Evolutionary conservation across 1,140 invertebrate species (phyloP).

Genomic region (Sarcophaga peregrina): DNA sequence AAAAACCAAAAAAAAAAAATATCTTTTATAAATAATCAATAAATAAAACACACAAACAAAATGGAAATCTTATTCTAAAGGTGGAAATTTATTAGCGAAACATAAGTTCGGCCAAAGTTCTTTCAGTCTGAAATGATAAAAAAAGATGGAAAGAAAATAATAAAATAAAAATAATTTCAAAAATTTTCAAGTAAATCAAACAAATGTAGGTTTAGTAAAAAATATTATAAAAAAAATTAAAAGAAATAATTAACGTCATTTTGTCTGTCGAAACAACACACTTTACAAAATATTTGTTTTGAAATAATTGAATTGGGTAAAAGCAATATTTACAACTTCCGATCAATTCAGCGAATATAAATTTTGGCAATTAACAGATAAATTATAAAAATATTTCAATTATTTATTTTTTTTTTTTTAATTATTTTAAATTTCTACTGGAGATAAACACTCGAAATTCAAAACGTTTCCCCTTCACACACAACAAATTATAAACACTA

Average conservation of each 20-base stretch:
- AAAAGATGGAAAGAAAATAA: constrained; percentile 52
- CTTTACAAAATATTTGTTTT: background rate
- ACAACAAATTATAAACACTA: no score
- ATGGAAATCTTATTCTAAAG: background rate
- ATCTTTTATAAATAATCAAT: background rate
- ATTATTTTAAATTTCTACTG: no score
- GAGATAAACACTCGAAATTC: no score
- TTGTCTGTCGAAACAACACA: constrained; percentile 4
- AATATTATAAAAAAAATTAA: constrained; percentile 18
- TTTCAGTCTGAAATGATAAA: constrained; percentile 66
- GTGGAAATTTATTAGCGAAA: constrained; percentile 52
- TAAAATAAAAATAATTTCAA: constrained; percentile 31
- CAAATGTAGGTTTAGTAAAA: background rate
- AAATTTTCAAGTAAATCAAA: constrained; percentile 26
- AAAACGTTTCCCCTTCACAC: no score
- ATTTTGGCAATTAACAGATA: no score
- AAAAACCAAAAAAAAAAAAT: background rate
- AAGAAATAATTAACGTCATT: constrained; percentile 43
- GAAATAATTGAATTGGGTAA: no score
- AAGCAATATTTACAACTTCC: no score
- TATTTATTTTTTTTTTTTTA: no score
- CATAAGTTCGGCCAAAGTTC: constrained; percentile 65
- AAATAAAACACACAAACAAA: background rate
- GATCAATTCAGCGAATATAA: no score
- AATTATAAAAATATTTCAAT: no score